Percentiles rank a stretch among this genome's conserved stretches.
Conservation (phyloP, 2,888 invertebrate genomes). For the Agelastica alni region DNA sequence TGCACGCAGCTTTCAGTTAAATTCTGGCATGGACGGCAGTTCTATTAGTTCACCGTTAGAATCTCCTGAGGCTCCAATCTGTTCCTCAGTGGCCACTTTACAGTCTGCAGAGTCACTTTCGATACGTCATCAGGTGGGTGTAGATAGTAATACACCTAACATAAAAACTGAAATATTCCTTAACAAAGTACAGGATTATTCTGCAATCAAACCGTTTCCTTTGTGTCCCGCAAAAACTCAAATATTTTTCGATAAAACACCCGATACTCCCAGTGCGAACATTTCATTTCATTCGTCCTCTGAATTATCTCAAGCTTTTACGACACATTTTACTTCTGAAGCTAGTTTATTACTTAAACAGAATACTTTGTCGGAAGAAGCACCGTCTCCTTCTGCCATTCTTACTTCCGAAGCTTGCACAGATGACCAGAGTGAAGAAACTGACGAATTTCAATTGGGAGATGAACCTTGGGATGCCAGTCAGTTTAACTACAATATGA, state of each 20-base stretch:
- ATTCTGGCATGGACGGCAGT: slow-evolving; percentile 77
- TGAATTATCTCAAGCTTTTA: slow-evolving; percentile 50
- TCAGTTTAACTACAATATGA: slow-evolving; percentile 54
- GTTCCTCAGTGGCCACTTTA: slow-evolving; percentile 68
- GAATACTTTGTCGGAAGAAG: slow-evolving; percentile 42
- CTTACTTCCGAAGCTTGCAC: slow-evolving; percentile 58
- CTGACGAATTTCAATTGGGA: slow-evolving; percentile 51
- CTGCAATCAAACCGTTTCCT: slow-evolving; percentile 68
- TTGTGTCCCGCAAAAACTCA: slow-evolving; percentile 30
- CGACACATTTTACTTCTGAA: slow-evolving; percentile 51
- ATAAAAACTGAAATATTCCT: slow-evolving; percentile 23
- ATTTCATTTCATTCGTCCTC: slow-evolving; percentile 55
- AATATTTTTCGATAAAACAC: slow-evolving; percentile 56
- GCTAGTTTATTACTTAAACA: slow-evolving; percentile 45
- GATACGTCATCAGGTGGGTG: slow-evolving; percentile 58
- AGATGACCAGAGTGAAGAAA: slow-evolving; percentile 47
- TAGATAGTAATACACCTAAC: slow-evolving; percentile 38
- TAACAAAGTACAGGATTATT: slow-evolving; percentile 67
- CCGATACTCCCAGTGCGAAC: slow-evolving; percentile 73
- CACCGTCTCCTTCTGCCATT: slow-evolving; percentile 65
- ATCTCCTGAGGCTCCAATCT: slow-evolving; percentile 74
- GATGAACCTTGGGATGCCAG: slow-evolving; percentile 54
- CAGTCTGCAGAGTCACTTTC: slow-evolving; percentile 67
- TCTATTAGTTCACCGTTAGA: slow-evolving; percentile 83
- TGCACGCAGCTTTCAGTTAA: slow-evolving; percentile 75